Evolutionary conservation across 1,140 invertebrate species (phyloP).

Genomic region (Cotesia typhae): DNA sequence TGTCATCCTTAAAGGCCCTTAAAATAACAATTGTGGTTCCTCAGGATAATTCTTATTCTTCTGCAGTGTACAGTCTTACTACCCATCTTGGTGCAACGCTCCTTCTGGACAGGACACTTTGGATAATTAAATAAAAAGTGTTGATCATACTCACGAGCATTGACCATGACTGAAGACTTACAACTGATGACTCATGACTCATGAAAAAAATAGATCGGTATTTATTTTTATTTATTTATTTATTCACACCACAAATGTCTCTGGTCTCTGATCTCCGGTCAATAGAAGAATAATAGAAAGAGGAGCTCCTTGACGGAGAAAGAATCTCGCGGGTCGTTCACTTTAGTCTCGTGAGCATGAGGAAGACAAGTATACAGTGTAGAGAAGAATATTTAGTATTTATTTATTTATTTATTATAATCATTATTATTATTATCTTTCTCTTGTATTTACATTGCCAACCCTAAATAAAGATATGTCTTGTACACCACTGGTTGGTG

Average conservation of each 20-base stretch:
- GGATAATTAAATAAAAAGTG: neutral
- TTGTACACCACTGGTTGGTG: neutral
- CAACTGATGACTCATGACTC: conserved; percentile 19
- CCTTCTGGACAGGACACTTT: conserved; percentile 10
- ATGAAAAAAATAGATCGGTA: conserved; percentile 36
- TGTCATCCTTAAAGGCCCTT: conserved; percentile 64
- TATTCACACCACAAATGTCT: conserved; percentile 26
- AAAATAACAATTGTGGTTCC: conserved; percentile 61
- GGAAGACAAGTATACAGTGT: too few species aligned
- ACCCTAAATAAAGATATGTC: conserved; percentile 57
- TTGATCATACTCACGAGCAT: neutral
- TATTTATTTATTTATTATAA: too few species aligned
- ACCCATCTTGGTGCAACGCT: too few species aligned
- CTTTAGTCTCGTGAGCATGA: neutral
- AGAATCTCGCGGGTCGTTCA: conserved; percentile 5
- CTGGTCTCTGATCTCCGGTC: neutral
- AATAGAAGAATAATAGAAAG: too few species aligned
- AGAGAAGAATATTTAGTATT: too few species aligned
- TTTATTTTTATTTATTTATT: conserved; percentile 53
- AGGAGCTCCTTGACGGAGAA: neutral
- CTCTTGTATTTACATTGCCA: conserved; percentile 54
- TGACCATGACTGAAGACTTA: too few species aligned
- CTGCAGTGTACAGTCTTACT: too few species aligned
- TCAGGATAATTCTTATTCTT: conserved; percentile 40
- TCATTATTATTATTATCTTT: neutral